Evolutionary conservation across 1,140 invertebrate genomes (phyloP), one percentile per base, ranked within the genome.

Genomic region (Aricia agestis): DNA sequence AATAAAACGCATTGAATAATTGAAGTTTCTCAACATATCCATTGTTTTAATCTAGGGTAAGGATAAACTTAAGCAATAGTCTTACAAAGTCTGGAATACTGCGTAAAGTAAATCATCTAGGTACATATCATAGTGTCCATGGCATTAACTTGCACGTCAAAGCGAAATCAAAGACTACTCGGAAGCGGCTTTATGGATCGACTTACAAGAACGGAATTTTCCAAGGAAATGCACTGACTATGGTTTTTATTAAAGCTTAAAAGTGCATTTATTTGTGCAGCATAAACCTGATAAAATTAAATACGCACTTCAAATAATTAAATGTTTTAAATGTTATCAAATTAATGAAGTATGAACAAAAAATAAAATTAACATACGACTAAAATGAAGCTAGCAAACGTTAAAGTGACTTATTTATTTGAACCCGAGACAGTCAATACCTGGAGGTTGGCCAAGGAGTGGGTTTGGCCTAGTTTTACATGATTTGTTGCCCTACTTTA

Each of bases 1-100:
- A 52, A 52, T 52, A 52, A 52, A 25, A 25, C 18, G 17, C 59
- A 63, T 63, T 63, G 17, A 11, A 63, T 19, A 18, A 19, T 63
- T 31, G 59, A 19, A 18, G 10, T 63, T 11, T 63, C 41, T 42
- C 36, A 45, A 69, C 58, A 63, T 17, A 19, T 41, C 61, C 11
- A 45, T 69, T 69, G 68, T 69, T 59, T 69, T 36, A 61, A 69
- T 19, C 18, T 69, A 63, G 68, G 17, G 68, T 69, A 63, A 69
- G 68, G 68, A 59, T 69, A 69, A 63, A 69, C 10, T 69, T 69
- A 63, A 61, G 25, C 58, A 19, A 69, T 69, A 58, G 41, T 31
- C 31, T 31, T 25, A 68, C 18, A 68, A 32, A 61, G 36, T 69
- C 59, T 41, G 17, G 59, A 19, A 36, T 52, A 52, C 45, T 52